phyloP scores from a whole-genome alignment of 2,888 invertebrate genomes.

The Uloborus plumipes region DNA sequence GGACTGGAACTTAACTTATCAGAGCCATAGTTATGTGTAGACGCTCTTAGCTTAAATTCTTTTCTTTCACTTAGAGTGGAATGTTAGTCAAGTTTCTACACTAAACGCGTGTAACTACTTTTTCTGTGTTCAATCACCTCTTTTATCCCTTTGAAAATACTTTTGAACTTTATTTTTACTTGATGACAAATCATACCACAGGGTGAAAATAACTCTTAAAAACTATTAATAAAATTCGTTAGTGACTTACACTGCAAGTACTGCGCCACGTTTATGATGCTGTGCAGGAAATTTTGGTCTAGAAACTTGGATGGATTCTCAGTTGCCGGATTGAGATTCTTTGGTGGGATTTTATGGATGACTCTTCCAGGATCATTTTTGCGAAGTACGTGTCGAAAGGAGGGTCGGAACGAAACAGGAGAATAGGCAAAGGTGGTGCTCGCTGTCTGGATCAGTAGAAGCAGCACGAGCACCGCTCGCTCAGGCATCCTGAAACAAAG shows the following conservation, averaged over 20 bases:
- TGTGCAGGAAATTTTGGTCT: slow-evolving; percentile 54
- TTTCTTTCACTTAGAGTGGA: too few relatives aligned
- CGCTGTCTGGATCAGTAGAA: slow-evolving; percentile 24
- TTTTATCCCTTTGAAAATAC: too few relatives aligned
- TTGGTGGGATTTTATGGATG: slow-evolving; percentile 54
- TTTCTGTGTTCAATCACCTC: too few relatives aligned
- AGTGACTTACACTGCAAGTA: slow-evolving; percentile 66
- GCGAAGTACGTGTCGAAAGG: background rate
- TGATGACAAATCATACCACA: too few relatives aligned
- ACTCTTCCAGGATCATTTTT: slow-evolving; percentile 49
- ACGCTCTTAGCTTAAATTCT: too few relatives aligned
- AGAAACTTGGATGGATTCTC: slow-evolving; percentile 39
- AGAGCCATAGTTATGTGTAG: too few relatives aligned
- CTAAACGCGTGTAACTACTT: too few relatives aligned
- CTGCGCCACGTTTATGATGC: slow-evolving; percentile 65
- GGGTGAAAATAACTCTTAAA: too few relatives aligned
- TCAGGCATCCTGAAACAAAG: slow-evolving; percentile 53
- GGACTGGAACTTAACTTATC: too few relatives aligned
- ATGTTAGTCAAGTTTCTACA: too few relatives aligned
- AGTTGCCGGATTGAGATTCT: slow-evolving; percentile 25
- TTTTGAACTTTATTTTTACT: too few relatives aligned
- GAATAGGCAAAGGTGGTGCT: slow-evolving; percentile 23
- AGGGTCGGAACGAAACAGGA: slow-evolving; percentile 17
- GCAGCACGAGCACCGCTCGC: slow-evolving; percentile 61
- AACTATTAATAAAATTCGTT: background rate